A percentile compares a stretch with the other conserved stretches of the same genome.
Conservation (phyloP, 1,140 invertebrate genomes). For the Chrysomallon squamiferum region DNA sequence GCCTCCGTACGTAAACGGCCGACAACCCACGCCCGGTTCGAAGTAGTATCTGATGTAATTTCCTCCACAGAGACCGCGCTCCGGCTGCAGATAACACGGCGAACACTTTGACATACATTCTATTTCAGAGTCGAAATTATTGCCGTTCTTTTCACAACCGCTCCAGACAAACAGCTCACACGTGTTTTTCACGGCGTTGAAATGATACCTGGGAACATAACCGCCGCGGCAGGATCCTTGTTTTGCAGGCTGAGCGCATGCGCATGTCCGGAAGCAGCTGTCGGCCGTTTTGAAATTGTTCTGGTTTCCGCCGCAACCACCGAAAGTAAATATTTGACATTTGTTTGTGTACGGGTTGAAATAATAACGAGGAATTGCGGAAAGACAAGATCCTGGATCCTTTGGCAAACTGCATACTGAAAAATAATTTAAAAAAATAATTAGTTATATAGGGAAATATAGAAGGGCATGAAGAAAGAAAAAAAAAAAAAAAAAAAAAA, state of each 20-base stretch:
- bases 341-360: slow-evolving; percentile 19
- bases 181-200: slow-evolving; percentile 52
- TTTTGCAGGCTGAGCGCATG: slow-evolving; percentile 17
- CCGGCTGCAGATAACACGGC: slow-evolving; percentile 76
- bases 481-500: no score
- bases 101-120: slow-evolving; percentile 7
- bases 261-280: slow-evolving; percentile 49
- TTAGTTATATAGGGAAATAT: no score
- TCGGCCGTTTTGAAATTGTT: slow-evolving; percentile 48
- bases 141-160: slow-evolving; percentile 67
- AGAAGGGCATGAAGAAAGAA: no score
- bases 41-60: slow-evolving; percentile 56
- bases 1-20: slow-evolving; percentile 49
- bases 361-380: slow-evolving; percentile 56
- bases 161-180: slow-evolving; percentile 68
- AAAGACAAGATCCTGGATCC: slow-evolving; percentile 68
- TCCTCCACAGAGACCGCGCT: slow-evolving; percentile 75
- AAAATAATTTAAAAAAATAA: no score
- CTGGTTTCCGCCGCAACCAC: slow-evolving; percentile 42
- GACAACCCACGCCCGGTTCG: slow-evolving; percentile 31
- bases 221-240: slow-evolving; percentile 38
- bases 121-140: slow-evolving; percentile 63
- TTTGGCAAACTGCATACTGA: no score
- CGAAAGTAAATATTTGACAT: slow-evolving; percentile 35
- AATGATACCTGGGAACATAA: slow-evolving; percentile 60